A percentile compares a stretch with the other conserved stretches of the same genome.
phyloP scores from a whole-genome alignment of 2,888 invertebrate genomes.

The Drosophila bunnanda region DNA sequence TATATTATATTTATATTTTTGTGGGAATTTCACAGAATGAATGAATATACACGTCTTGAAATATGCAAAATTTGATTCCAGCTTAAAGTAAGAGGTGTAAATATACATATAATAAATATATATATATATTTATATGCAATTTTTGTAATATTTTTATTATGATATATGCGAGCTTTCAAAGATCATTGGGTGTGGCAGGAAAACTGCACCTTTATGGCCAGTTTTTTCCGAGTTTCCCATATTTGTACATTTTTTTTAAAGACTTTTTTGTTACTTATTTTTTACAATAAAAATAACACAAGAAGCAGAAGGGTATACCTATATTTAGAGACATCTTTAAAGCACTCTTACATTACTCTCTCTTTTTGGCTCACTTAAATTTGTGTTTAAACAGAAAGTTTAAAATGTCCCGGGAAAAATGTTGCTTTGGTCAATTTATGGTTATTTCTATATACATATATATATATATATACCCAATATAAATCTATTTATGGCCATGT shows the following conservation, averaged over 20 bases:
- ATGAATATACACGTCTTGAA: background rate
- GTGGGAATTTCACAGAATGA: constrained; percentile 1
- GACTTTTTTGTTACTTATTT: background rate
- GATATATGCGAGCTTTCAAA: background rate
- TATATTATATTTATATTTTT: background rate
- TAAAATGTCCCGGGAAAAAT: background rate
- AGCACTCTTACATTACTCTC: background rate
- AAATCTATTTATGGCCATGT: constrained; percentile 13
- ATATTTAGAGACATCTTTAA: background rate
- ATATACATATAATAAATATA: background rate
- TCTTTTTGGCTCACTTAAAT: constrained; percentile 7
- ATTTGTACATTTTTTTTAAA: background rate
- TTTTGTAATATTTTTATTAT: background rate
- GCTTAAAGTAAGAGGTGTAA: background rate
- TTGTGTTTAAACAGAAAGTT: background rate
- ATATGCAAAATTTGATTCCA: background rate
- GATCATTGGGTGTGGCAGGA: background rate
- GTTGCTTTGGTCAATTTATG: constrained; percentile 36
- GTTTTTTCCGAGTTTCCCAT: background rate
- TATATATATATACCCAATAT: constrained; percentile 20
- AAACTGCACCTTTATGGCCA: background rate
- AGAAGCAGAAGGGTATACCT: background rate
- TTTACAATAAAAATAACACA: background rate
- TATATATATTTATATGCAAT: background rate
- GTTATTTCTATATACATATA: constrained; percentile 12